Base-by-base conservation (phyloP, 2,888 invertebrate genomes). In the Chymomyza caudatula region DNA sequence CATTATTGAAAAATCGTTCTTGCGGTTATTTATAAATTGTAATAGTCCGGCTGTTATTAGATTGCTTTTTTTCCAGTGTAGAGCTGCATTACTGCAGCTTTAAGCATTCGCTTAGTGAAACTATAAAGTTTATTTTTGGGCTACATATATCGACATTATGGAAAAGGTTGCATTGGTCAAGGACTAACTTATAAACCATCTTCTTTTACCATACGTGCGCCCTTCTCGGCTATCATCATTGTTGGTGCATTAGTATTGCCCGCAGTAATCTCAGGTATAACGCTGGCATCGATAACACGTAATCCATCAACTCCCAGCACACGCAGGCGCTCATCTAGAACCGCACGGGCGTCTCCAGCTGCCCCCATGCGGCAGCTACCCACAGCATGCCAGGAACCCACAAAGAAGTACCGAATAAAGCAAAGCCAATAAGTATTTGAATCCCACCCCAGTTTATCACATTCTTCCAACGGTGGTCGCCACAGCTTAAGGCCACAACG, bases 211-310 rank as follows among this genome's bases (percentile, higher is more conserved):
- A 80, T 65, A 19, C 95, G 8, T 0, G 95, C 92, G 0, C 93
- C 95, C 83, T 95, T 96, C 88, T 97, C 96, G 0, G 94, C 96
- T 62, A 97, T 96, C 96, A 97, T 96, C 29, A 96, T 94, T 0
- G 94, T 93, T 0, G 96, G 95, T 0, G 95, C 96, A 87, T 96
- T 96, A 0, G 96, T 95, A 88, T 96, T 96, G 1, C 95, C 96
- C 60, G 92, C 94, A 0, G 94, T 92, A 59, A 96, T 94, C 11
- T 90, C 92, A 0, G 96, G 96, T 94, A 96, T 96, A 42, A 97
- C 92, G 76, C 96, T 96, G 0, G 94, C 95, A 87, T 97, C 96
- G 4, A 95, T 92, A 0, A 97, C 94, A n/a, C 96, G 91, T 4
- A 97, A 91, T n/a, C 93, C 92, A 5, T 89, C 87, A 0, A 96